Conservation (phyloP, 2,113 vertebrate species). For the Podarcis cretensis region DNA sequence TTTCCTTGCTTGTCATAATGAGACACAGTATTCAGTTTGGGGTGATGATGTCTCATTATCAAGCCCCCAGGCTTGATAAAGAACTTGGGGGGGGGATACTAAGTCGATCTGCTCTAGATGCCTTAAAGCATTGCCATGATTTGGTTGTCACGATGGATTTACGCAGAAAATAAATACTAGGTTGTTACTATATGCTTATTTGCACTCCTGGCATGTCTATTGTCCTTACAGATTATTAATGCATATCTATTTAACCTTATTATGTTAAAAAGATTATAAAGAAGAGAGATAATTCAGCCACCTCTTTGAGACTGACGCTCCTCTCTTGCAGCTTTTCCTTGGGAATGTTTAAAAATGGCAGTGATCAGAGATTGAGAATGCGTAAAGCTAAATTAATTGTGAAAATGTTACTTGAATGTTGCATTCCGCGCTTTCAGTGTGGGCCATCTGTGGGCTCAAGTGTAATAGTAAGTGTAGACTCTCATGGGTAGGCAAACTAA, state of each 20-base stretch:
- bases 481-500: neutral
- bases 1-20: conserved; percentile 36
- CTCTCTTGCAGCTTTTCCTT: neutral
- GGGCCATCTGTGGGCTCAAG: neutral
- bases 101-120: conserved; percentile 35
- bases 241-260: conserved; percentile 34
- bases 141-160: conserved; percentile 65
- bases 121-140: conserved; percentile 52
- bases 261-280: conserved; percentile 4
- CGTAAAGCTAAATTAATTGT: neutral
- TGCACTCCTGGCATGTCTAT: conserved; percentile 12
- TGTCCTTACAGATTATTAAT: conserved; percentile 58
- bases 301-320: neutral
- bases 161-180: conserved; percentile 47
- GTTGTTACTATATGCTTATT: conserved; percentile 45
- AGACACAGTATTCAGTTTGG: conserved; percentile 31
- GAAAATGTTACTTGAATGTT: neutral
- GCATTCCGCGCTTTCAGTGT: neutral
- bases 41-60: conserved; percentile 51
- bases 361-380: neutral
- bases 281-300: neutral
- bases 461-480: neutral
- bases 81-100: conserved; percentile 34
- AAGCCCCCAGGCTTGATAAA: conserved; percentile 40
- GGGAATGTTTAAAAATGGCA: neutral